Conservation (phyloP, 2,113 vertebrate species). For the Laterallus jamaicensis region DNA sequence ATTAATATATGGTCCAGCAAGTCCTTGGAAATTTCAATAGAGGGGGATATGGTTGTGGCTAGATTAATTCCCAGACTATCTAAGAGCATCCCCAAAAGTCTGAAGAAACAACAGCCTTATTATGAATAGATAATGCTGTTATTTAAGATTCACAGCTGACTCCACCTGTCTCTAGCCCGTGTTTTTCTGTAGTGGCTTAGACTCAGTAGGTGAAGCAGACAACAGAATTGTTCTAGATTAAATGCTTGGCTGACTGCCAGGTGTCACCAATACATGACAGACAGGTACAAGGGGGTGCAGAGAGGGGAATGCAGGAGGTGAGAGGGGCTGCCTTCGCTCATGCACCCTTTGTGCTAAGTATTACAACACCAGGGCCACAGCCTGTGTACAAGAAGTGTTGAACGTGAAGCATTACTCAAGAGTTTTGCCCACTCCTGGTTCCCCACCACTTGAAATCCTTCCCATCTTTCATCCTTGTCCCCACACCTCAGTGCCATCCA, state of each 20-base stretch:
- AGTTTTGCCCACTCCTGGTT: background rate
- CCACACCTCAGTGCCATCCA: rapidly evolving
- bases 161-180: background rate
- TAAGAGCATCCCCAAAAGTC: background rate
- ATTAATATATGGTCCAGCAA: background rate
- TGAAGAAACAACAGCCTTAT: background rate
- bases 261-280: background rate
- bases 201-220: background rate
- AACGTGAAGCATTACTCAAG: background rate
- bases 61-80: background rate
- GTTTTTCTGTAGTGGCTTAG: background rate
- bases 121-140: background rate
- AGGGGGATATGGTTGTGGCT: background rate
- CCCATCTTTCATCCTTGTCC: background rate
- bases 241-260: background rate
- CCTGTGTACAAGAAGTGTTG: rapidly evolving
- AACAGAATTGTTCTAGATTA: background rate
- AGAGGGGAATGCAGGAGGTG: background rate
- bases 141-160: background rate
- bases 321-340: background rate
- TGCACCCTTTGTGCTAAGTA: background rate
- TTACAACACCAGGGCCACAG: background rate
- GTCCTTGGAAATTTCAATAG: background rate
- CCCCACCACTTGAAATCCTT: background rate
- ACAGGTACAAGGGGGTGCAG: background rate